Evolutionary conservation across 2,797 vertebrate species (phyloP), one percentile per base, ranked within the genome.

Genomic region (Octomys mimax): DNA sequence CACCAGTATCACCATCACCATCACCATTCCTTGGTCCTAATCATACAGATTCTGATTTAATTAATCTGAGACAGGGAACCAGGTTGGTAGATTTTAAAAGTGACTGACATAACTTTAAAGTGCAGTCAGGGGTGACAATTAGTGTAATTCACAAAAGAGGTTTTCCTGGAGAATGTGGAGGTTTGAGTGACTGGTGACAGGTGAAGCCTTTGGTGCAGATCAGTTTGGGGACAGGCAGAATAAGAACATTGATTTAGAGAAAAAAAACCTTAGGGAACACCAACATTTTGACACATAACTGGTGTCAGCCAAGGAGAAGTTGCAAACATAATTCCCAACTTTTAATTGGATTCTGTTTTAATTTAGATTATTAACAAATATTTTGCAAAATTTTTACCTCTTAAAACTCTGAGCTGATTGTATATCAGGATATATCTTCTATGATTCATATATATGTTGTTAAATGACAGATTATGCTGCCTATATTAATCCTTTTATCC

Each of bases 401-500:
- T 77, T 80, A 19, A 21, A 66, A 89, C 28, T 13, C 59, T 92
- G 33, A 83, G 59, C 49, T 46, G 64, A 46, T 89, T 59, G 19
- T 68, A 21, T 83, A 18, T 89, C 21, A 81, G 80, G 10, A 64
- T 77, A 88, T 73, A 87, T 33, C 42, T 75, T 92, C 93, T 92
- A 24, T 92, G 28, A 31, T 90, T 75, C 73, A 57, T 10, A 1
- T 57, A 61, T 81, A 26, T 92, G 6, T 87, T 75, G 46, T 94
- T 95, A 86, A 82, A 81, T 92, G 89, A 80, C 36, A 87, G 84
- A 92, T 22, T 57, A 86, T 93, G 46, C 18, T 75, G 22, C 39
- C 57, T 46, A 79, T 78, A 93, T 94, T 77, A 89, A 89, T 96
- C 79, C 49, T 95, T 89, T 96, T 93, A 92, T 97, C 62, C 39